phyloP scores from a whole-genome alignment of 2,797 vertebrate species.

The Macropus fuliginosus region DNA sequence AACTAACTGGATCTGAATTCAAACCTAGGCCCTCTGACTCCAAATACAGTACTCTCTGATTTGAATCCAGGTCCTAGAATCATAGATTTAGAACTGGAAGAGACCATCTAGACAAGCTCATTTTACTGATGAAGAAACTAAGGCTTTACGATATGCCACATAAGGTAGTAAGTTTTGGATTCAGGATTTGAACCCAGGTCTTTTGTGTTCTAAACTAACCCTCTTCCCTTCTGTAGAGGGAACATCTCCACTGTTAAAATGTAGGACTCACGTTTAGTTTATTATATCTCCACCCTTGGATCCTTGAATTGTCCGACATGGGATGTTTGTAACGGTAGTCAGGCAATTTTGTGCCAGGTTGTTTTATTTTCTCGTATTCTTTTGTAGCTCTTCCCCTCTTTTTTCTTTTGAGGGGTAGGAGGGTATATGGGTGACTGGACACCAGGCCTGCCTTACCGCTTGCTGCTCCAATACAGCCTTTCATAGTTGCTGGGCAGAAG shows the following conservation, averaged over 20 bases:
- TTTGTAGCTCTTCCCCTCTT: neutral
- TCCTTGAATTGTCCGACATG: neutral
- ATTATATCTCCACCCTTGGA: neutral
- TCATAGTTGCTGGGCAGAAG: neutral
- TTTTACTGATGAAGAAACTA: no score
- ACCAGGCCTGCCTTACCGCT: neutral
- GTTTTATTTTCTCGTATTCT: constrained; percentile 14
- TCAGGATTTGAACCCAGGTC: neutral
- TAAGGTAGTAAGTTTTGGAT: no score
- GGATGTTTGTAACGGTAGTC: neutral
- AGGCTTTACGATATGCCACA: no score
- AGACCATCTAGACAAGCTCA: no score
- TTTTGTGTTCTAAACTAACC: neutral
- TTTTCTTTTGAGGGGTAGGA: neutral
- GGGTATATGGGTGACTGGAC: neutral
- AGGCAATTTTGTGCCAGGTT: neutral
- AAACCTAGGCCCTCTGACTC: neutral
- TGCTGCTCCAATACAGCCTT: neutral
- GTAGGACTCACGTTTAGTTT: neutral
- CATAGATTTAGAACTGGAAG: no score
- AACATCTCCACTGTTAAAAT: neutral
- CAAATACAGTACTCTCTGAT: neutral
- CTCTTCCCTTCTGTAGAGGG: neutral
- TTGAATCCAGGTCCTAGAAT: neutral
- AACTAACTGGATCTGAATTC: neutral